phyloP scores from a whole-genome alignment of 1,140 invertebrate species.

The Lordiphosa mommai region DNA sequence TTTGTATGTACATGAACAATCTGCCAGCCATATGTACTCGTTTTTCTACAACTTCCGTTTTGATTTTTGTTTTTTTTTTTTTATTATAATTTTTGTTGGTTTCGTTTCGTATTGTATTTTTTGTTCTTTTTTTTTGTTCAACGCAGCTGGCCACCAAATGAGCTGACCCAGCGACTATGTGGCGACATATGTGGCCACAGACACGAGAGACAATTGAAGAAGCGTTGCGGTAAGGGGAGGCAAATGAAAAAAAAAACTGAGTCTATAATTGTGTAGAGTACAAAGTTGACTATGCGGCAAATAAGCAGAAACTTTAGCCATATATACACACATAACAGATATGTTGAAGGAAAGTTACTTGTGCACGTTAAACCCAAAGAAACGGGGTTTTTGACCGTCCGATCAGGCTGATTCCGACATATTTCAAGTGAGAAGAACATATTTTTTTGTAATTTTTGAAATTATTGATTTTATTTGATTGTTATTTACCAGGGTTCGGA shows the following conservation, averaged over 20 bases:
- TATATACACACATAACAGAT: too few species aligned
- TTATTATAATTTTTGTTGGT: conserved; percentile 5
- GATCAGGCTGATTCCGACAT: too few species aligned
- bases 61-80: conserved; percentile 6
- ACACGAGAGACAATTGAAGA: conserved; percentile 23
- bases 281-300: too few species aligned
- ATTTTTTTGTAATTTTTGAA: too few species aligned
- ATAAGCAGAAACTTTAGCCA: background rate
- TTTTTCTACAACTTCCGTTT: conserved; percentile 69
- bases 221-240: background rate
- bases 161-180: conserved; percentile 58
- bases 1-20: conserved; percentile 18
- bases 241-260: conserved; percentile 12
- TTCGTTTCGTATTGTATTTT: background rate
- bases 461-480: too few species aligned
- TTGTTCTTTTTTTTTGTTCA: conserved; percentile 28
- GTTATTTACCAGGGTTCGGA: too few species aligned
- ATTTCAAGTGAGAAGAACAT: too few species aligned
- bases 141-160: conserved; percentile 54
- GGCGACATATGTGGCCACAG: conserved; percentile 72
- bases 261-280: too few species aligned
- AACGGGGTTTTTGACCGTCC: too few species aligned
- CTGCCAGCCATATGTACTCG: conserved; percentile 42
- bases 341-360: too few species aligned
- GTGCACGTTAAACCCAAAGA: too few species aligned